These are phyloP conservation scores for Pachyrhynchus sulphureomaculatus DNA, from an alignment of 1,140 invertebrate genomes.

Conservation along the genomic window DNA sequence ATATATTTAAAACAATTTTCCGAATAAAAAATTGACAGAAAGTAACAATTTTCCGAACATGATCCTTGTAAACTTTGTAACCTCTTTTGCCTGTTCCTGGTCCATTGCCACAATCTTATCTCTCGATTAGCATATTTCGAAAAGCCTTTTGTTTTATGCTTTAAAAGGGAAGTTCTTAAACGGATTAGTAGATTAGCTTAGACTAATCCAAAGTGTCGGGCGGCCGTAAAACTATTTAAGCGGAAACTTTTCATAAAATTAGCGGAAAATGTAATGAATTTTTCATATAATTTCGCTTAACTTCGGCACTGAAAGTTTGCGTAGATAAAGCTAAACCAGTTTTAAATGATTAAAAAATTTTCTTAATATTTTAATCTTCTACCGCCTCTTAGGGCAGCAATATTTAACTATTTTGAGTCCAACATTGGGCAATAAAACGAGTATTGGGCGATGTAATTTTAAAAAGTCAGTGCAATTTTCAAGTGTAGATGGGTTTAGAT, in stretches of 20 bases:
- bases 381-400: too few species aligned
- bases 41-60: too few species aligned
- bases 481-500: too few species aligned
- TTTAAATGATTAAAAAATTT: too few species aligned
- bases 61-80: not conserved
- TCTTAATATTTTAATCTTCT: too few species aligned
- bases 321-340: not conserved
- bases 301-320: not conserved
- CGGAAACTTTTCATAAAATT: conserved; percentile 6
- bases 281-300: not conserved
- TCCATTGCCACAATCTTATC: conserved; percentile 2
- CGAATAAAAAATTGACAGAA: too few species aligned
- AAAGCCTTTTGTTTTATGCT: conserved; percentile 1
- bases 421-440: too few species aligned
- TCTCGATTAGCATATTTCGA: conserved; percentile 14
- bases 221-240: conserved; percentile 6
- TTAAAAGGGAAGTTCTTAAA: not conserved
- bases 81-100: not conserved
- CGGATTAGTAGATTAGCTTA: conserved; percentile 4
- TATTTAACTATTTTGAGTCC: too few species aligned
- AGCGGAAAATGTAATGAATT: not conserved
- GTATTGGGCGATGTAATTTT: too few species aligned
- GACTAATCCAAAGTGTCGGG: conserved; percentile 11
- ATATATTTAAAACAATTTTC: too few species aligned
- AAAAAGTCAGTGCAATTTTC: too few species aligned